Percentiles rank a stretch among this genome's conserved stretches.
Evolutionary conservation across 2,888 invertebrate species (phyloP).

Genomic region (Drosophila peninsularis): DNA sequence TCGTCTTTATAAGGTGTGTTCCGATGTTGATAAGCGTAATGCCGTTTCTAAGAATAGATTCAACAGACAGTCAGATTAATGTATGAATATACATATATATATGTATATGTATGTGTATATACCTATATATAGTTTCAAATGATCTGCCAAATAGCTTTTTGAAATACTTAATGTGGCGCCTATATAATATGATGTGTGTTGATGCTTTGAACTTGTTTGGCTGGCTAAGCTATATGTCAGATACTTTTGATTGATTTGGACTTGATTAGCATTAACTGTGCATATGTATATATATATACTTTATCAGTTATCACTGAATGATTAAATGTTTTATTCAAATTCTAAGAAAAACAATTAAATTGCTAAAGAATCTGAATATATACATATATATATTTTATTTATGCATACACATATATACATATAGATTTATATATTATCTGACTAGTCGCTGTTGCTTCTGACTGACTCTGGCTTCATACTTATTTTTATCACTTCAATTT

Average conservation of each 20-base stretch:
- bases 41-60: conserved; percentile 52
- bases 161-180: conserved; percentile 32
- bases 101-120: neutral
- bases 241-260: conserved; percentile 12
- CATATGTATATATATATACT: neutral
- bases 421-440: conserved; percentile 56
- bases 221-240: conserved; percentile 5
- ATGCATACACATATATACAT: neutral
- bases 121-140: conserved; percentile 13
- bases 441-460: conserved; percentile 15
- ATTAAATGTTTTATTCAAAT: conserved; percentile 1
- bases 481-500: conserved; percentile 79
- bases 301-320: neutral
- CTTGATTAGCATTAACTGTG: neutral
- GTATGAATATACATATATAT: conserved; percentile 2
- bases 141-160: conserved; percentile 40
- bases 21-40: conserved; percentile 45
- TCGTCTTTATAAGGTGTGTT: conserved; percentile 36
- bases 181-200: conserved; percentile 35
- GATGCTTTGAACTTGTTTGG: conserved; percentile 57
- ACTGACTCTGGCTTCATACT: conserved; percentile 66
- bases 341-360: neutral
- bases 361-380: too few species aligned
- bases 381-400: neutral
- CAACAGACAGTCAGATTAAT: conserved; percentile 21